These are phyloP conservation scores for Pollenia griseotomentosa DNA, from an alignment of 2,888 invertebrate species.

Conservation along the genomic window DNA sequence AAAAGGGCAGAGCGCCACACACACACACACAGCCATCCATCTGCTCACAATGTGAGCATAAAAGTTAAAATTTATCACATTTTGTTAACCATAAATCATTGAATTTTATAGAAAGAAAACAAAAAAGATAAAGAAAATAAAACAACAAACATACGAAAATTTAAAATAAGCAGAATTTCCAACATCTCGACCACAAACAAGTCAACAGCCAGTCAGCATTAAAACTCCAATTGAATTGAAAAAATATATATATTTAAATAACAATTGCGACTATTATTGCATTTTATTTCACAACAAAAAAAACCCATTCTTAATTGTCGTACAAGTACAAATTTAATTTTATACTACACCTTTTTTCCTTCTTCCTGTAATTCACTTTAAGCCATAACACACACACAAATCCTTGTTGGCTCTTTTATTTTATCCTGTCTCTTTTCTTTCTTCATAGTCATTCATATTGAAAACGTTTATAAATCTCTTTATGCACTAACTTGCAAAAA, in stretches of 20 bases:
- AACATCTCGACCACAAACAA: conserved; percentile 9
- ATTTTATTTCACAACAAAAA: neutral
- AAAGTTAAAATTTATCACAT: conserved; percentile 52
- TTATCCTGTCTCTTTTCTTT: neutral
- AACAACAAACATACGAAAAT: no score
- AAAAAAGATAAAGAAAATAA: neutral
- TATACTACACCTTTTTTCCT: conserved; percentile 29
- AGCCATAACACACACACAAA: neutral
- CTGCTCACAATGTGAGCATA: no score
- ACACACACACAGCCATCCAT: neutral
- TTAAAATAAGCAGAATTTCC: no score
- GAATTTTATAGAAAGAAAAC: conserved; percentile 13
- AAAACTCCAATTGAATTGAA: conserved; percentile 3
- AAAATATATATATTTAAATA: conserved; percentile 24
- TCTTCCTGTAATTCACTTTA: neutral
- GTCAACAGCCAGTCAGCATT: conserved; percentile 12
- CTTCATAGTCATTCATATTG: neutral
- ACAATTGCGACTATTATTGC: conserved; percentile 38
- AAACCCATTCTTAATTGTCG: neutral
- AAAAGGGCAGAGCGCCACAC: no score
- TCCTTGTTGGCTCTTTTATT: neutral
- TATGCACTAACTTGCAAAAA: neutral
- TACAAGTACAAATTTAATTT: conserved; percentile 30
- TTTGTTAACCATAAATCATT: conserved; percentile 61
- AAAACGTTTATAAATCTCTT: conserved; percentile 1